Evolutionary conservation across 2,797 vertebrate genomes (phyloP).

Genomic region (Melanotaenia pygmaea): DNA sequence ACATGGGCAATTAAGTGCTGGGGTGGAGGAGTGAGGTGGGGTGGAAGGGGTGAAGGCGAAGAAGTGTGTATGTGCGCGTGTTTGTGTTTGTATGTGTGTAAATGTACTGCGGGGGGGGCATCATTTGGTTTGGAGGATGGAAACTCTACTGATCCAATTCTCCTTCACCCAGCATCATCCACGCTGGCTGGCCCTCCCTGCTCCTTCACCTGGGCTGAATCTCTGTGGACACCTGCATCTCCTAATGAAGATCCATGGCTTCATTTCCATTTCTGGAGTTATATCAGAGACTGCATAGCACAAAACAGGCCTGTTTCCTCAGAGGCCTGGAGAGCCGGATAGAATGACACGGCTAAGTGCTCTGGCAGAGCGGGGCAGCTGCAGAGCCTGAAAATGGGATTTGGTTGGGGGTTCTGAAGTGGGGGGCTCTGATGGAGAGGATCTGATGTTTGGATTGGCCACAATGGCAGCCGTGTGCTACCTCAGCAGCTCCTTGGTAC

Average conservation of each 20-base stretch:
- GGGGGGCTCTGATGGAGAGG: conserved; percentile 80
- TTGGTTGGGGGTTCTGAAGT: conserved; percentile 80
- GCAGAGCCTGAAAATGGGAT: conserved; percentile 85
- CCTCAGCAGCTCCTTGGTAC: conserved; percentile 72
- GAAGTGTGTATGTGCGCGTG: conserved; percentile 63
- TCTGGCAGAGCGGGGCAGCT: conserved; percentile 87
- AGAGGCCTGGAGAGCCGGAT: conserved; percentile 84
- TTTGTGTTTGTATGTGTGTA: conserved; percentile 45
- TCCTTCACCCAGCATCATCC: conserved; percentile 36
- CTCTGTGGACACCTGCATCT: conserved; percentile 91
- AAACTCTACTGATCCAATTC: conserved; percentile 62
- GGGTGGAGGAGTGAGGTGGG: conserved; percentile 70
- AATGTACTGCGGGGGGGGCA: conserved; percentile 41
- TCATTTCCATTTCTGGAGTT: conserved; percentile 90
- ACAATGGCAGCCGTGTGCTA: conserved; percentile 85
- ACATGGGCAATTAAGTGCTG: conserved; percentile 91
- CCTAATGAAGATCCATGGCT: conserved; percentile 91
- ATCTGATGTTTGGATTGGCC: conserved; percentile 85
- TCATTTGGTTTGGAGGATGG: conserved; percentile 75
- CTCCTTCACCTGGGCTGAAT: conserved; percentile 90
- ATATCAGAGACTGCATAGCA: conserved; percentile 84
- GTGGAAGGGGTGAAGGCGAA: conserved; percentile 57
- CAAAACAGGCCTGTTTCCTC: conserved; percentile 86
- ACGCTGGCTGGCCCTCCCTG: conserved; percentile 38
- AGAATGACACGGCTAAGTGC: conserved; percentile 87